phyloP scores from a whole-genome alignment of 2,797 vertebrate species.

The Chiroxiphia lanceolata region DNA sequence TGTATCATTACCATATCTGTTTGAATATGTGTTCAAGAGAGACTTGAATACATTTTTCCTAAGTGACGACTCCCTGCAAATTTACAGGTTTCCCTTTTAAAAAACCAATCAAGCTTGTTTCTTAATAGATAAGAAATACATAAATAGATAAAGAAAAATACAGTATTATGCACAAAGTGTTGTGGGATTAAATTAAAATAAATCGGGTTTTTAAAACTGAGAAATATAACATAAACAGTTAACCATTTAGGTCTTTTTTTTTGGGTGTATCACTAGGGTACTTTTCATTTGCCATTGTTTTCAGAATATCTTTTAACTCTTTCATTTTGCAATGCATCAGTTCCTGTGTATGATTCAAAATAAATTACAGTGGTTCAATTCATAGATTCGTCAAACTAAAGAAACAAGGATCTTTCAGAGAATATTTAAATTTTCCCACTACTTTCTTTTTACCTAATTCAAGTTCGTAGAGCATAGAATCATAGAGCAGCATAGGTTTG shows the following conservation, averaged over 20 bases:
- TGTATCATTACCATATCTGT: neutral
- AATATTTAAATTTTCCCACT: neutral
- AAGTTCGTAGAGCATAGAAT: neutral
- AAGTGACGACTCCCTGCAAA: neutral
- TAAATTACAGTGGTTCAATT: neutral
- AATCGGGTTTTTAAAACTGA: neutral
- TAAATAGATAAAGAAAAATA: neutral
- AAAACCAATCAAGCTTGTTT: neutral
- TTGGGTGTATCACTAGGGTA: neutral
- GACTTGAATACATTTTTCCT: neutral
- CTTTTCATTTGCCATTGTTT: neutral
- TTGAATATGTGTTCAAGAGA: neutral
- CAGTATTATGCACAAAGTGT: neutral
- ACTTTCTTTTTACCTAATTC: neutral
- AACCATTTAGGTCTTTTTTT: rapidly evolving
- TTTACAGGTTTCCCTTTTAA: neutral
- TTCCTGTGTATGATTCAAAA: neutral
- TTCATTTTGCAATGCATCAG: neutral
- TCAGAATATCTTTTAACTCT: neutral
- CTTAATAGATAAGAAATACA: neutral
- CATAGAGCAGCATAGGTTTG: neutral
- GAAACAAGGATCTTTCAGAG: neutral
- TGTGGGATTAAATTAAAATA: neutral
- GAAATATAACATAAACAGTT: neutral
- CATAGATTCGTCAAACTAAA: neutral